Evolutionary conservation across 1,140 invertebrate species (phyloP).

Genomic region (Pygmarrhopalites habei): DNA sequence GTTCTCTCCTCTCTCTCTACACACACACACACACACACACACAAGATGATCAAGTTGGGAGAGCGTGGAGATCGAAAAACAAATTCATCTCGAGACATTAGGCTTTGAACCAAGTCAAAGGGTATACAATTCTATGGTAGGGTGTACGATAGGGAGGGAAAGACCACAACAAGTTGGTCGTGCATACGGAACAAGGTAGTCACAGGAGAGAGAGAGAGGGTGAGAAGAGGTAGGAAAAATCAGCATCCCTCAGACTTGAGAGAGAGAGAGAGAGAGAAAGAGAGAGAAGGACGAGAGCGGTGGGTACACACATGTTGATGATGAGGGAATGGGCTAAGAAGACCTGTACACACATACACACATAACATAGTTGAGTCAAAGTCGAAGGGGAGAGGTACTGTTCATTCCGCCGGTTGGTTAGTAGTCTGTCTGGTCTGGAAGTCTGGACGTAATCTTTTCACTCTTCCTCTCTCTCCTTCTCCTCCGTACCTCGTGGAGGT

Average conservation of each 20-base stretch:
- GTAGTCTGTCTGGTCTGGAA: slow-evolving; percentile 15
- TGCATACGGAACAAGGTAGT: background rate
- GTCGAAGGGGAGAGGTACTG: slow-evolving; percentile 9
- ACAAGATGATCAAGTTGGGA: too few species aligned
- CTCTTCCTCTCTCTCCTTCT: background rate
- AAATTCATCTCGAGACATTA: too few species aligned
- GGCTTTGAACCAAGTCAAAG: too few species aligned
- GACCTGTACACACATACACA: too few species aligned
- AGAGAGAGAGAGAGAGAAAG: background rate
- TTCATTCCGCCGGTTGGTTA: slow-evolving; percentile 8
- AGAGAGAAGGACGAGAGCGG: background rate
- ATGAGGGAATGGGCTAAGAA: too few species aligned
- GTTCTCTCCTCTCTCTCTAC: too few species aligned
- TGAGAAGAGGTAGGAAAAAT: background rate
- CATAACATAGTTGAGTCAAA: background rate
- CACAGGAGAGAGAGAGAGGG: background rate
- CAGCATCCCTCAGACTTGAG: slow-evolving; percentile 4
- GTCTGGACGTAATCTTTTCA: slow-evolving; percentile 10
- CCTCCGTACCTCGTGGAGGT: too few species aligned
- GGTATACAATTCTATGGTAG: too few species aligned
- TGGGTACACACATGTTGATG: too few species aligned
- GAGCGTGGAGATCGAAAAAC: too few species aligned
- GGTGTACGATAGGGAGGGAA: too few species aligned
- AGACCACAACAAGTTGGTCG: background rate
- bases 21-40: too few species aligned